A percentile compares a stretch with the other conserved stretches of the same genome.
These are phyloP conservation scores for Nannobrachium achirus DNA, from an alignment of 2,113 vertebrate genomes.

Conservation along the genomic window DNA sequence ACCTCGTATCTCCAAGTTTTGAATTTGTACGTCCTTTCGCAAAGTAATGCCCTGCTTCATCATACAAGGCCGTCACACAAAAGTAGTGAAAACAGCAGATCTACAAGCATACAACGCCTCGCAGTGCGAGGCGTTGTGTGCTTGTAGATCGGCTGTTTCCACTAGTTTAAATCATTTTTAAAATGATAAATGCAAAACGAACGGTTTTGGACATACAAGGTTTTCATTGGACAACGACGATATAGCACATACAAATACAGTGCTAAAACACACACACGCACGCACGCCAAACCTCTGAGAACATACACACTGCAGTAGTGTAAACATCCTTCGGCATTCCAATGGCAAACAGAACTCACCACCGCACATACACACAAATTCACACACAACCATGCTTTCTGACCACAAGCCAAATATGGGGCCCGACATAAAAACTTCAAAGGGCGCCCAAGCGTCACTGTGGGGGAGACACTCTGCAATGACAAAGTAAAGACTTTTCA, in stretches of 20 bases:
- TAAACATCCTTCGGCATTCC: slow-evolving; percentile 42
- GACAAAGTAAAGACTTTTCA: slow-evolving; percentile 44
- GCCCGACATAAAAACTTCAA: slow-evolving; percentile 59
- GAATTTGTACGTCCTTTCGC: too few species aligned
- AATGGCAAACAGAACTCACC: slow-evolving; percentile 48
- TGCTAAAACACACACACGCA: slow-evolving; percentile 53
- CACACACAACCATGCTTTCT: slow-evolving; percentile 45
- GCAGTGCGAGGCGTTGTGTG: too few species aligned
- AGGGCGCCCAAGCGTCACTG: slow-evolving; percentile 52
- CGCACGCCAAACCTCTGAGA: slow-evolving; percentile 26
- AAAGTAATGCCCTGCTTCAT: too few species aligned
- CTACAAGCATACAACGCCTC: too few species aligned
- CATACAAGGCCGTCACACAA: too few species aligned
- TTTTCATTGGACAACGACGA: too few species aligned
- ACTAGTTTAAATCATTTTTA: too few species aligned
- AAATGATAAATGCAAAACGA: too few species aligned
- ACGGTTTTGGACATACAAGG: too few species aligned
- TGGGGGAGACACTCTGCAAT: slow-evolving; percentile 57
- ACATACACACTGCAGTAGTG: slow-evolving; percentile 27
- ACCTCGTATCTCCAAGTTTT: too few species aligned
- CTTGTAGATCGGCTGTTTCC: too few species aligned
- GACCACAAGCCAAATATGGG: slow-evolving; percentile 57
- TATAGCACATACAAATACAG: background rate
- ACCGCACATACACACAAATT: slow-evolving; percentile 53
- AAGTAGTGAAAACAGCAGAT: too few species aligned